A percentile compares a stretch with the other conserved stretches of the same genome.
Evolutionary conservation across 2,113 vertebrate species (phyloP).

Genomic region (Ariopsis seemanni): DNA sequence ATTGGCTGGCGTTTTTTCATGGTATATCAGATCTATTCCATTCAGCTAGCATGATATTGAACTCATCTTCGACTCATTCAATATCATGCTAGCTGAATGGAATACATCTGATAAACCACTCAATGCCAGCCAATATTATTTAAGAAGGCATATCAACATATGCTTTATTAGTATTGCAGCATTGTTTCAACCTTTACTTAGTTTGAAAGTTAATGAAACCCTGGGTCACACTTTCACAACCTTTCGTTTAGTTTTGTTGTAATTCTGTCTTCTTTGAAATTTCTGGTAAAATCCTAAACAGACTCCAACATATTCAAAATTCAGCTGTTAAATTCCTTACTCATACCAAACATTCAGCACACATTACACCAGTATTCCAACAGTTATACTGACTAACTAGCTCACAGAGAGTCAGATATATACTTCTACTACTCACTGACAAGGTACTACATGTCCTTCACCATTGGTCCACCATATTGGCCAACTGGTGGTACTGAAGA

Average conservation of each 20-base stretch:
- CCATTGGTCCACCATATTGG: neutral
- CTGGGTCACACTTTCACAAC: neutral
- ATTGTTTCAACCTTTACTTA: neutral
- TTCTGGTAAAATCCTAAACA: neutral
- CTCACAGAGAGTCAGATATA: neutral
- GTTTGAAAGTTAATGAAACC: neutral
- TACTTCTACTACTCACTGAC: neutral
- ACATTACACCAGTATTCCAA: neutral
- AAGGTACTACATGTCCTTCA: neutral
- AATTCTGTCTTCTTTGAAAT: neutral
- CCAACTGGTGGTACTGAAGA: neutral
- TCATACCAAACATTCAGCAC: neutral
- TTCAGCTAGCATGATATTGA: too few relatives aligned
- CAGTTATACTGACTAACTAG: neutral
- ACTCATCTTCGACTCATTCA: too few relatives aligned
- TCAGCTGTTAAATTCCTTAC: neutral
- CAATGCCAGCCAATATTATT: neutral
- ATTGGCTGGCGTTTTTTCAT: too few relatives aligned
- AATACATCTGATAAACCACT: too few relatives aligned
- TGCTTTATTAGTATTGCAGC: neutral
- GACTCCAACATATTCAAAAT: neutral
- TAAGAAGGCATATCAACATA: neutral
- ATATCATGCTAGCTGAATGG: too few relatives aligned
- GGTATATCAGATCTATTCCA: too few relatives aligned
- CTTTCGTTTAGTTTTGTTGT: neutral